Conservation (phyloP, 2,888 invertebrate genomes). For the Scaptomyza cyrtandrae region DNA sequence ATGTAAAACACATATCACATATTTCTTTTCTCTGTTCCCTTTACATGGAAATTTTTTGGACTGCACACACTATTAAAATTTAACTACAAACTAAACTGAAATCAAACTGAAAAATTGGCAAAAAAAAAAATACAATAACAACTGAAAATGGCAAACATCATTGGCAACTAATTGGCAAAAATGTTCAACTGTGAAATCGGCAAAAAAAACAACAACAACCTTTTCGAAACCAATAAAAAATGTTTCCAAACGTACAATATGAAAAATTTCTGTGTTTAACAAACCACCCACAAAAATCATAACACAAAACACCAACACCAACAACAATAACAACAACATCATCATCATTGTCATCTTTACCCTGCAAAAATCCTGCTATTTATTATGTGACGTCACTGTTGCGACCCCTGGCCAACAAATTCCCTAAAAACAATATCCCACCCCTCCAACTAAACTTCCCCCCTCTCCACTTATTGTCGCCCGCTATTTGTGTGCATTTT, state of each 20-base stretch:
- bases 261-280: constrained; percentile 40
- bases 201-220: constrained; percentile 40
- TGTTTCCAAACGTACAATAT: constrained; percentile 25
- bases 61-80: constrained; percentile 49
- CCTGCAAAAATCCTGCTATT: constrained; percentile 77
- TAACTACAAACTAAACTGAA: constrained; percentile 40
- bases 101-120: constrained; percentile 61
- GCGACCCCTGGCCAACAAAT: constrained; percentile 38
- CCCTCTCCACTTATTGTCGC: constrained; percentile 38
- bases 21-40: constrained; percentile 17
- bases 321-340: constrained; percentile 40
- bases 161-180: constrained; percentile 71
- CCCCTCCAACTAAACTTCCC: constrained; percentile 3
- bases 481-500: constrained; percentile 77
- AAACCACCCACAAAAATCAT: constrained; percentile 58
- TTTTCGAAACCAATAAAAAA: constrained; percentile 28
- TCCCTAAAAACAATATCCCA: not conserved
- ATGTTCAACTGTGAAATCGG: constrained; percentile 67
- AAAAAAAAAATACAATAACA: constrained; percentile 16
- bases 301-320: constrained; percentile 45
- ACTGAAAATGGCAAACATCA: constrained; percentile 43
- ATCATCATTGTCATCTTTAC: constrained; percentile 63
- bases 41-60: constrained; percentile 57
- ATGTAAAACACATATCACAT: constrained; percentile 30
- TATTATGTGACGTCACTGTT: constrained; percentile 69